A percentile compares a stretch with the other conserved stretches of the same genome.
Evolutionary conservation across 2,797 vertebrate species (phyloP).

Genomic region (Chelmon rostratus): DNA sequence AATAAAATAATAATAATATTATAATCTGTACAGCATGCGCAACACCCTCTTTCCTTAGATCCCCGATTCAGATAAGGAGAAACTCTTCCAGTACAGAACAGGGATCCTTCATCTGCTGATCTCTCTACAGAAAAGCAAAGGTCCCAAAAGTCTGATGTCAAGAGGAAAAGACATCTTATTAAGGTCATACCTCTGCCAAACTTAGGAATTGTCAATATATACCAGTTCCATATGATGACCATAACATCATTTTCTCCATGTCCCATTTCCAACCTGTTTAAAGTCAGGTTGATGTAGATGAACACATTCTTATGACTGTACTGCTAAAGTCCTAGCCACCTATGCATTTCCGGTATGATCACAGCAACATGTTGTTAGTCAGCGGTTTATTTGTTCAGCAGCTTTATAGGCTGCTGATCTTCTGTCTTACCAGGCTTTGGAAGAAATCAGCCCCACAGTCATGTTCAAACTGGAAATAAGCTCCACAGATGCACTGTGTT

Average conservation of each 20-base stretch:
- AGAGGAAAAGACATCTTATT: not conserved
- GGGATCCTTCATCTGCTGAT: not conserved
- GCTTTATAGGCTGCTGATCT: not conserved
- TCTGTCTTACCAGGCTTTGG: not conserved
- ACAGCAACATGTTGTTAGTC: conserved; percentile 2
- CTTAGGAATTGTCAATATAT: not conserved
- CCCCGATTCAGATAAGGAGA: not conserved
- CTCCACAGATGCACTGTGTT: conserved; percentile 1
- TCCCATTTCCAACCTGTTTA: too few species aligned
- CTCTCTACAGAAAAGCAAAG: too few species aligned
- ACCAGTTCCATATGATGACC: too few species aligned
- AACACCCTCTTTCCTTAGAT: not conserved
- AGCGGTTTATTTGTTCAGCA: not conserved
- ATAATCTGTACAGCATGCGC: not conserved
- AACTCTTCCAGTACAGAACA: not conserved
- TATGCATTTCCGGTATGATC: conserved; percentile 7
- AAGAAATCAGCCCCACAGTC: not conserved
- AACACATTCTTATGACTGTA: not conserved
- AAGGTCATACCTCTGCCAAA: not conserved
- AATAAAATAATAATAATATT: too few species aligned
- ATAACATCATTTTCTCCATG: not conserved
- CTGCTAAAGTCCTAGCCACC: not conserved
- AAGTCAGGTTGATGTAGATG: too few species aligned
- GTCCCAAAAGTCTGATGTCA: too few species aligned
- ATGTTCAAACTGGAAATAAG: conserved; percentile 10